Evolutionary conservation across 2,888 invertebrate genomes (phyloP).

Genomic region (Bruchidius siliquastri): DNA sequence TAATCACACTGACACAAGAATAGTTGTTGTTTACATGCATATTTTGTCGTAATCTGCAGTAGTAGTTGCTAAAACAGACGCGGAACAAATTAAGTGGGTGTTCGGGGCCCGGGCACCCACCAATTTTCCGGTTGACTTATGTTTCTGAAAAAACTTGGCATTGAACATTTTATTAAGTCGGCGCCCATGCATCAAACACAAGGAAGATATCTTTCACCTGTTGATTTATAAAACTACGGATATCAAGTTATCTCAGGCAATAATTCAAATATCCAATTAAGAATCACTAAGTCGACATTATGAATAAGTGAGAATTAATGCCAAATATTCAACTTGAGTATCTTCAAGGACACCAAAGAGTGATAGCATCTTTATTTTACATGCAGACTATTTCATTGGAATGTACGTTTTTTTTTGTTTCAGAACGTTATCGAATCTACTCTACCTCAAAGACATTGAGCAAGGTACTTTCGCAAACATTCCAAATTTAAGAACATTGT

Average conservation of each 20-base stretch:
- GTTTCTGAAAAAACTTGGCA: no score
- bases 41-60: no score
- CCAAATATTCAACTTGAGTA: not conserved
- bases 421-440: conserved; percentile 57
- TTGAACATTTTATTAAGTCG: no score
- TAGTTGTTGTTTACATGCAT: no score
- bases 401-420: conserved; percentile 27
- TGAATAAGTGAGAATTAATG: not conserved
- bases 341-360: not conserved
- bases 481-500: conserved; percentile 50
- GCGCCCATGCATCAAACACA: no score
- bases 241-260: not conserved
- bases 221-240: not conserved
- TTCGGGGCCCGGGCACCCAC: no score
- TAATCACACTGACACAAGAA: conserved; percentile 8
- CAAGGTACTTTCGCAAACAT: conserved; percentile 57
- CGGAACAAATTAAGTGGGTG: no score
- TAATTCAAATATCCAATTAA: not conserved
- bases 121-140: no score
- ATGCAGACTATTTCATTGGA: no score
- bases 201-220: not conserved
- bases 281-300: not conserved
- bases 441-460: conserved; percentile 52
- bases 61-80: no score
- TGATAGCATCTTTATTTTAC: not conserved